phyloP scores from a whole-genome alignment of 1,140 invertebrate genomes.

The Drosophila biarmipes region DNA sequence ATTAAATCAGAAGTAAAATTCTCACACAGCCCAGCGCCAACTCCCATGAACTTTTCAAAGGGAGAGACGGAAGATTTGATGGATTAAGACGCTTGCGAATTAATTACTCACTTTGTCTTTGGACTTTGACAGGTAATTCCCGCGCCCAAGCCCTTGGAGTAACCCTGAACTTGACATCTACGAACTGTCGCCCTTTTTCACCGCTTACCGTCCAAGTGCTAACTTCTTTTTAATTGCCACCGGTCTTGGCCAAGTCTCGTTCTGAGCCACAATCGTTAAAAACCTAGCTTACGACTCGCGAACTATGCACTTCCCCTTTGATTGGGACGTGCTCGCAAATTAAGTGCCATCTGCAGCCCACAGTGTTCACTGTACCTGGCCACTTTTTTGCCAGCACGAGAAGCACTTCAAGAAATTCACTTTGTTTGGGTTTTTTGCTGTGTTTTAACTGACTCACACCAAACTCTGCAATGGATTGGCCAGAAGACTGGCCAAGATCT shows the following conservation, averaged over 20 bases:
- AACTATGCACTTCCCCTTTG: slow-evolving; percentile 28
- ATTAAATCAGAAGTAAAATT: slow-evolving; percentile 68
- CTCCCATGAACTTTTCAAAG: slow-evolving; percentile 49
- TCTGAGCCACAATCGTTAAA: slow-evolving; percentile 34
- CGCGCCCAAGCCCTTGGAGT: slow-evolving; percentile 14
- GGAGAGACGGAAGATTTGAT: slow-evolving; percentile 11
- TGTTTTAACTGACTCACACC: background rate
- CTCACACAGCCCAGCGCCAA: slow-evolving; percentile 28
- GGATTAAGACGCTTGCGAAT: slow-evolving; percentile 69
- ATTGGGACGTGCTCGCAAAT: slow-evolving; percentile 32
- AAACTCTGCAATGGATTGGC: slow-evolving; percentile 12
- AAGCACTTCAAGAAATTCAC: slow-evolving; percentile 26
- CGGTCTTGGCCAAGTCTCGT: slow-evolving; percentile 38
- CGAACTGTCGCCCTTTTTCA: slow-evolving; percentile 52
- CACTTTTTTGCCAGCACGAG: background rate
- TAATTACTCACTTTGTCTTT: slow-evolving; percentile 64
- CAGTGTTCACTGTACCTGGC: slow-evolving; percentile 16
- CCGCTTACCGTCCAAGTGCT: slow-evolving; percentile 55
- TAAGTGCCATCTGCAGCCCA: slow-evolving; percentile 22
- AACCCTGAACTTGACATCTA: slow-evolving; percentile 79
- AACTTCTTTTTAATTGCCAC: slow-evolving; percentile 74
- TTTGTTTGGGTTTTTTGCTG: slow-evolving; percentile 6
- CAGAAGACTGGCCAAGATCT: slow-evolving; percentile 10
- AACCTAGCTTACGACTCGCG: slow-evolving; percentile 34
- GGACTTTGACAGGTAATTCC: slow-evolving; percentile 23